phyloP scores from a whole-genome alignment of 2,113 vertebrate species.

The Cheilinus undulatus region DNA sequence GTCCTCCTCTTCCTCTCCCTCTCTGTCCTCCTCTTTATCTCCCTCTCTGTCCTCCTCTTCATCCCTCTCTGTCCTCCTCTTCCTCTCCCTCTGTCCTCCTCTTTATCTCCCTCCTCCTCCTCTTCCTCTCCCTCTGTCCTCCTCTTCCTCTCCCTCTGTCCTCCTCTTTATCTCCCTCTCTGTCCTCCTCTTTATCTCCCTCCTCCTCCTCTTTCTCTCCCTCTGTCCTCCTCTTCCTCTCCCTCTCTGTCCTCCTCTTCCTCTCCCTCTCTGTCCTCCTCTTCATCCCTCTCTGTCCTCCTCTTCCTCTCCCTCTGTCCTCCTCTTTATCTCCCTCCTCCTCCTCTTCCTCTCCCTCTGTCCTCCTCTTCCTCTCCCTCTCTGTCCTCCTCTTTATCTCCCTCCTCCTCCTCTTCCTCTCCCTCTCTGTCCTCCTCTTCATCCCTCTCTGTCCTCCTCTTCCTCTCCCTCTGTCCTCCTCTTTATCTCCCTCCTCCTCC shows the following conservation, averaged over 20 bases:
- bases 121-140: too few relatives aligned
- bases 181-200: not conserved
- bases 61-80: not conserved
- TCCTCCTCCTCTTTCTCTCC: too few relatives aligned
- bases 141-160: too few relatives aligned
- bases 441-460: conserved; percentile 22
- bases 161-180: too few relatives aligned
- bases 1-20: too few relatives aligned
- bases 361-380: conserved; percentile 15
- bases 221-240: not conserved
- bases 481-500: not conserved
- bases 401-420: too few relatives aligned
- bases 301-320: too few relatives aligned
- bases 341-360: not conserved
- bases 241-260: too few relatives aligned
- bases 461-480: not conserved
- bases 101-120: too few relatives aligned
- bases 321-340: conserved; percentile 23
- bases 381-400: conserved; percentile 2
- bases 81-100: too few relatives aligned
- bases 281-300: conserved; percentile 3
- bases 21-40: conserved; percentile 15
- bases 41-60: conserved; percentile 7
- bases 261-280: not conserved
- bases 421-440: conserved; percentile 37